Evolutionary conservation across 2,888 invertebrate genomes (phyloP).

Genomic region (Iselma pallidipennis): DNA sequence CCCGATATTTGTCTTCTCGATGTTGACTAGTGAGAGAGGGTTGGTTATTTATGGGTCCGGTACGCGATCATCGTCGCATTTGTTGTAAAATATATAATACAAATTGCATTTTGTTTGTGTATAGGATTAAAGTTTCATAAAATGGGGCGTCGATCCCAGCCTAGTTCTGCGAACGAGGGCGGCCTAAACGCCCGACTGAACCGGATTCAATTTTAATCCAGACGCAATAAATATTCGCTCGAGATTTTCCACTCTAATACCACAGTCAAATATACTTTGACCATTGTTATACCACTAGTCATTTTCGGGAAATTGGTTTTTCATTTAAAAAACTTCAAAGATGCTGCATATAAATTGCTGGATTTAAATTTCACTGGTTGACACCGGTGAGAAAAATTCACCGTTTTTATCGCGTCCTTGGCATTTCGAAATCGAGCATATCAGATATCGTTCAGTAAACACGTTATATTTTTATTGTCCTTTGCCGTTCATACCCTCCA

Average conservation of each 20-base stretch:
- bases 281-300: not conserved
- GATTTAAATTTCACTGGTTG: too few species aligned
- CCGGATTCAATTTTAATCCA: slow-evolving; percentile 7
- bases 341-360: too few species aligned
- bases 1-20: not conserved
- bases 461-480: not conserved
- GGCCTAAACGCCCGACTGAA: slow-evolving; percentile 6
- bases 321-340: too few species aligned
- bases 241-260: slow-evolving; percentile 1
- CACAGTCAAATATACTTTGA: not conserved
- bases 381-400: too few species aligned
- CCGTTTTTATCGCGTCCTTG: too few species aligned
- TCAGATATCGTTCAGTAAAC: not conserved
- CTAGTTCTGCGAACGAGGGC: slow-evolving; percentile 3
- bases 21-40: not conserved
- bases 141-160: not conserved
- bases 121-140: not conserved
- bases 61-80: not conserved
- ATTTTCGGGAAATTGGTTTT: not conserved
- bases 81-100: not conserved
- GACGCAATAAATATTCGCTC: slow-evolving; percentile 7
- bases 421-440: too few species aligned
- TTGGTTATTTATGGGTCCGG: not conserved
- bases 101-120: not conserved
- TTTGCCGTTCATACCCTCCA: not conserved